Evolutionary conservation across 2,113 vertebrate species (phyloP).

Genomic region (Nerophis lumbriciformis): DNA sequence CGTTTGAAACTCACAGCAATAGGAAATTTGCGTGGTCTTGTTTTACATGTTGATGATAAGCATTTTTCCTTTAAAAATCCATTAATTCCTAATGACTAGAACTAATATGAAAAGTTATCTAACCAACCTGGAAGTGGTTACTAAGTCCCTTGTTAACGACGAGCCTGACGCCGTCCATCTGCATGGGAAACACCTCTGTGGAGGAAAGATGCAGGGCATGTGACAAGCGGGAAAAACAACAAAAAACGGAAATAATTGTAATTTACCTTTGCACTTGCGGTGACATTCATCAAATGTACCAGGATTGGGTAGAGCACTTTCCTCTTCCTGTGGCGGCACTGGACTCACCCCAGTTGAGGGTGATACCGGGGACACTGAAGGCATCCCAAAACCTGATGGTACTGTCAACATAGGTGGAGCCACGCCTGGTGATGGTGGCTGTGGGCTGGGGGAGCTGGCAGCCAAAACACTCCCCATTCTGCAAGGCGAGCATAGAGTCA

Average conservation of each 20-base stretch:
- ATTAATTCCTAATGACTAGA: no score
- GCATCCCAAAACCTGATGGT: constrained; percentile 79
- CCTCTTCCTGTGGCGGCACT: constrained; percentile 41
- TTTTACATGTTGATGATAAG: no score
- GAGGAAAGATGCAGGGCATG: background rate
- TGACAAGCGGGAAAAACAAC: no score
- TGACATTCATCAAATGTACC: constrained; percentile 90
- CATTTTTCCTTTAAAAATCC: no score
- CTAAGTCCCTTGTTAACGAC: constrained; percentile 90
- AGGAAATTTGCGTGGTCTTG: no score
- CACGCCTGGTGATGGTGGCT: constrained; percentile 43
- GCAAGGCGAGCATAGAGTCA: background rate
- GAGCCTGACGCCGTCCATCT: constrained; percentile 88
- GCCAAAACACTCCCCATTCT: constrained; percentile 83
- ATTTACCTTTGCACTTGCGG: constrained; percentile 84
- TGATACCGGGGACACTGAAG: constrained; percentile 63
- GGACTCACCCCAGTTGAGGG: constrained; percentile 35
- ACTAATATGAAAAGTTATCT: background rate
- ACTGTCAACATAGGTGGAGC: constrained; percentile 61
- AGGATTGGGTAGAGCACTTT: constrained; percentile 73
- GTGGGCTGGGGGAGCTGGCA: constrained; percentile 68
- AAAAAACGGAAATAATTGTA: background rate
- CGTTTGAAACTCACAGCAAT: no score
- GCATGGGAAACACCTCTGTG: constrained; percentile 83
- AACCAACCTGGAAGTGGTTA: constrained; percentile 86